Conservation (phyloP, 2,797 vertebrate species). For the Pteronotus mesoamericanus region DNA sequence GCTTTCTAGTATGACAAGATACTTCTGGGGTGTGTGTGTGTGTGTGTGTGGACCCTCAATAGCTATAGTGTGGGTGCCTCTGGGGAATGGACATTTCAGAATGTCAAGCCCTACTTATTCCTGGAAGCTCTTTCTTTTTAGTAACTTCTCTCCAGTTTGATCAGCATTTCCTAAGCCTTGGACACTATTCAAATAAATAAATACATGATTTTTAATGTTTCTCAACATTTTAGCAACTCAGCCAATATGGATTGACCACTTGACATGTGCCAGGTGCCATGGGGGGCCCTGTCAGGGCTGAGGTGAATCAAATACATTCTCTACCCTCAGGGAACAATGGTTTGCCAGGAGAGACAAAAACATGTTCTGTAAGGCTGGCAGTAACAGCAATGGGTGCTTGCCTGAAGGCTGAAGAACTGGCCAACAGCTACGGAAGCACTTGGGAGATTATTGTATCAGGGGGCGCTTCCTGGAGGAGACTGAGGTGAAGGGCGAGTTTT, state of each 20-base stretch:
- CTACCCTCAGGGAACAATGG: not conserved
- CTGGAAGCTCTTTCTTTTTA: not conserved
- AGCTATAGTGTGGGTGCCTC: not conserved
- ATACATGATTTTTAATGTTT: not conserved
- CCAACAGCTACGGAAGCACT: not conserved
- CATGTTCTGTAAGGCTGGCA: not conserved
- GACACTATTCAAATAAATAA: not conserved
- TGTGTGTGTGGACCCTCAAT: not conserved
- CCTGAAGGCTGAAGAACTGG: not conserved
- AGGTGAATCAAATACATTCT: not conserved
- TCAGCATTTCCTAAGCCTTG: not conserved
- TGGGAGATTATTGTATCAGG: not conserved
- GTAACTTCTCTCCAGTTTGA: not conserved
- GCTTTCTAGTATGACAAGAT: not conserved
- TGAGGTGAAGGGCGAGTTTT: not conserved
- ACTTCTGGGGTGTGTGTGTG: not conserved
- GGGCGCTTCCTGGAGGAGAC: not conserved
- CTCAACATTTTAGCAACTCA: not conserved
- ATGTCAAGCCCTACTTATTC: not conserved
- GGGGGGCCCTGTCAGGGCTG: not conserved
- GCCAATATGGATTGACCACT: not conserved
- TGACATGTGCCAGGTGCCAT: not conserved
- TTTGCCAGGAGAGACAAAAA: not conserved
- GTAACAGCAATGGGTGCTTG: not conserved
- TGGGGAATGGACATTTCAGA: not conserved